Percentiles rank a stretch among this genome's conserved stretches.
Evolutionary conservation across 2,113 vertebrate genomes (phyloP).

Genomic region (Ctenomys sociabilis): DNA sequence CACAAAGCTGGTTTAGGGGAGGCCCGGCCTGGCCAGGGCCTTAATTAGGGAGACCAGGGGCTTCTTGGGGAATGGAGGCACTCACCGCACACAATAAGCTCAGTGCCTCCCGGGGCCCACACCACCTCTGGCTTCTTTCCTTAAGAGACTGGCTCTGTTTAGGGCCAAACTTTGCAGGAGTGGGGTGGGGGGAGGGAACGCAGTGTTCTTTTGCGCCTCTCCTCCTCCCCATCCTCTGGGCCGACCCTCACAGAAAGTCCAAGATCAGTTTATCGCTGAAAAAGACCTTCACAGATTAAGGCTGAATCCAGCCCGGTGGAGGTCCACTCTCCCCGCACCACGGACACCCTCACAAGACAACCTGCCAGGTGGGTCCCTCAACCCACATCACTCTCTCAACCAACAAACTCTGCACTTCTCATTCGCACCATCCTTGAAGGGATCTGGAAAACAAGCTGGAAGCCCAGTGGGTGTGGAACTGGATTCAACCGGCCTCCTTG

Average conservation of each 20-base stretch:
- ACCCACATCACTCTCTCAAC: neutral
- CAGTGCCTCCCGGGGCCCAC: fast-evolving
- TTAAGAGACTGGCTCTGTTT: neutral
- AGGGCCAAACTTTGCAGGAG: neutral
- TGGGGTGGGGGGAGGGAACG: too few species aligned
- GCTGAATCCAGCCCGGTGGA: neutral
- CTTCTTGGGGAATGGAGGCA: neutral
- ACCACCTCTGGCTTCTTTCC: neutral
- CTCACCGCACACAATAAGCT: fast-evolving
- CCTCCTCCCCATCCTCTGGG: neutral
- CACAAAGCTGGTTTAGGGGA: neutral
- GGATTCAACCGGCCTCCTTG: neutral
- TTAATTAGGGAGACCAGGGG: fast-evolving
- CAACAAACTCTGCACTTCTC: neutral
- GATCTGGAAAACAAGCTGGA: neutral
- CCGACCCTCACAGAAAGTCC: fast-evolving
- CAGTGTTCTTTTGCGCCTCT: neutral
- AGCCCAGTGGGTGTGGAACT: neutral
- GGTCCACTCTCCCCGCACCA: too few species aligned
- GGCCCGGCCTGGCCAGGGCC: neutral
- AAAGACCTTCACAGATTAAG: neutral
- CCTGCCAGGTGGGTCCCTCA: neutral
- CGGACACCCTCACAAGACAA: neutral
- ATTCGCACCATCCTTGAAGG: neutral
- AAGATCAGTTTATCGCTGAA: neutral